Base-by-base conservation (phyloP, 1,140 invertebrate species). In the Archegozetes longisetosus region DNA sequence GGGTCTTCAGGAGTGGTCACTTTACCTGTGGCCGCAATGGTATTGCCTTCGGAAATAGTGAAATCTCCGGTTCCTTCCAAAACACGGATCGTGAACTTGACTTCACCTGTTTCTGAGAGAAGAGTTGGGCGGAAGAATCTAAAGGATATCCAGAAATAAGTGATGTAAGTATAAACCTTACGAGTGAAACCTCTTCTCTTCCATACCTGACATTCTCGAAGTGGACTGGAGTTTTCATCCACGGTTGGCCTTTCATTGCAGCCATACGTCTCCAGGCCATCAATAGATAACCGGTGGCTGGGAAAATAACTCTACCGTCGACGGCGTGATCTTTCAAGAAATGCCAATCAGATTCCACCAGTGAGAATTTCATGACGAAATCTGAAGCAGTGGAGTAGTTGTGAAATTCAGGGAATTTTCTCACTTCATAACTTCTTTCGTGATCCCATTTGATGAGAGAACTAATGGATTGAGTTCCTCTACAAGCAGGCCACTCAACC, bases 231-330 rank as follows among this genome's bases (percentile, higher is more conserved):
- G 49, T 47, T 26, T 53, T 50, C 2, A n/a, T 17, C 57, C 52
- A 53, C 58, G 86, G 82, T 28, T 78, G 76, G 17, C 83, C 82
- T 54, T 79, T 77, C 55, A 90, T 71, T 72, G 90, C 92, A 2
- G 90, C 89, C 61, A 91, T 81, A 0, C 88, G 86, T 71, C 84
- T 85, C 93, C 93, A 97, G 0, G 85, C 90, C 2, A 96, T 71
- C 1, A 84, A 80, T 74, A 97, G 76, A 68, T 96, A 95, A 14
- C 91, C 92, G 27, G 92, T 95, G 50, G 91, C 91, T 12, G 93
- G 93, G 75, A 90, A 97, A 2, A 98, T 73, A 29, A 94, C 78
- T 68, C 92, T 79, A n/a, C 91, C 92, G 74, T 97, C 92, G 67
- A 97, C 94, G 17, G 78, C 79, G 70, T 98, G 92, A 23, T 91